Conservation (phyloP, 2,113 vertebrate genomes). For the Reinhardtius hippoglossoides region DNA sequence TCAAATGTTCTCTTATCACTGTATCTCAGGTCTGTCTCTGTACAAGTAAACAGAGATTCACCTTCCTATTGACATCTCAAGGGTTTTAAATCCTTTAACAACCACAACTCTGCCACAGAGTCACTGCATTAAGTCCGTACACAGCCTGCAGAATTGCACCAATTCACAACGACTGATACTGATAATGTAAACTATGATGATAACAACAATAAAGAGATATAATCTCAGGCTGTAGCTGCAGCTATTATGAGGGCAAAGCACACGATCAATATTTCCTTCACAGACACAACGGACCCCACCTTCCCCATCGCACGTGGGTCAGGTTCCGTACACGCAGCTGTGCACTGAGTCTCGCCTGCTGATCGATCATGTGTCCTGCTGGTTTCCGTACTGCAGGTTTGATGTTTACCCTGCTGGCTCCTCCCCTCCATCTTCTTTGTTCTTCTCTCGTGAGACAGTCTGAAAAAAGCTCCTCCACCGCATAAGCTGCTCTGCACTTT, state of each 20-base stretch:
- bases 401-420: constrained; percentile 10
- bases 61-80: background rate
- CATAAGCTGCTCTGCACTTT: background rate
- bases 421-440: constrained; percentile 19
- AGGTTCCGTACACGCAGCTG: constrained; percentile 35
- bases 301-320: constrained; percentile 24
- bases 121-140: background rate
- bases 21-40: background rate
- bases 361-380: constrained; percentile 21
- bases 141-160: background rate
- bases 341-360: constrained; percentile 9
- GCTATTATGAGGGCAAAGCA: background rate
- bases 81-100: too few relatives aligned
- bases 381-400: constrained; percentile 1
- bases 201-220: background rate
- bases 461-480: background rate
- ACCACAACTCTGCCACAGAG: too few relatives aligned
- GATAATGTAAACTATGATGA: background rate
- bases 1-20: background rate
- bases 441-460: background rate
- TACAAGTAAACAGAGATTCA: background rate
- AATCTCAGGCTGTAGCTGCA: constrained; percentile 18
- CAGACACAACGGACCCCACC: constrained; percentile 1
- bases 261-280: constrained; percentile 40
- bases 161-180: constrained; percentile 6